phyloP scores from a whole-genome alignment of 2,888 invertebrate genomes.

The Microctonus hyperodae region DNA sequence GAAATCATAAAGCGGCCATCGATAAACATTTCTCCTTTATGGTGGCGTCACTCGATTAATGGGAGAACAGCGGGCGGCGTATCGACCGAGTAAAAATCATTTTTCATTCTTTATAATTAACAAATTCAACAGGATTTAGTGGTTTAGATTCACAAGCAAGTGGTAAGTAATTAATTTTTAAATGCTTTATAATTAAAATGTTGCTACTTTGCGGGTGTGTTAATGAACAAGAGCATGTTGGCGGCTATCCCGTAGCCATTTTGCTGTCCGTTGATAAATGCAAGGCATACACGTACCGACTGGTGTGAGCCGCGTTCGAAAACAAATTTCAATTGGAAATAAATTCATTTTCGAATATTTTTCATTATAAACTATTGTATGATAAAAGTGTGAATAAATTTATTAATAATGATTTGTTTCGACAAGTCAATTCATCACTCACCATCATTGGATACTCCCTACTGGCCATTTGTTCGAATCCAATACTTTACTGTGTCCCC shows the following conservation, averaged over 20 bases:
- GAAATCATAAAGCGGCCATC: constrained; percentile 18
- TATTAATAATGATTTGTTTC: neutral
- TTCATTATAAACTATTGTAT: neutral
- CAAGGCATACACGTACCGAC: constrained; percentile 62
- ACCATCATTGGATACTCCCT: constrained; percentile 20
- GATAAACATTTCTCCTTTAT: constrained; percentile 36
- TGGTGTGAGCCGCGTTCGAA: constrained; percentile 48
- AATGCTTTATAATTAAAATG: constrained; percentile 2
- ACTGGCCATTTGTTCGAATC: constrained; percentile 14
- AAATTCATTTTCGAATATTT: constrained; percentile 27
- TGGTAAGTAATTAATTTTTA: constrained; percentile 19
- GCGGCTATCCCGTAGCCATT: constrained; percentile 55
- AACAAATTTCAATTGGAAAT: constrained; percentile 40
- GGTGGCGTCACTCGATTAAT: constrained; percentile 47
- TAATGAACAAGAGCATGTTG: constrained; percentile 28
- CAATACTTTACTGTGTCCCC: constrained; percentile 12
- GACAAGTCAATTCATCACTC: constrained; percentile 9
- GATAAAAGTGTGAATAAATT: neutral
- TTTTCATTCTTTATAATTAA: constrained; percentile 35
- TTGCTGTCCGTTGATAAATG: constrained; percentile 64
- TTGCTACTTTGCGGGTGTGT: constrained; percentile 22
- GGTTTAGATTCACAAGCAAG: neutral
- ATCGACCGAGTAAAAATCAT: constrained; percentile 56
- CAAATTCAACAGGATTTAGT: constrained; percentile 14
- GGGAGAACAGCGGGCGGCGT: constrained; percentile 47